phyloP scores from a whole-genome alignment of 2,888 invertebrate genomes.

The Lydus trimaculatus region DNA sequence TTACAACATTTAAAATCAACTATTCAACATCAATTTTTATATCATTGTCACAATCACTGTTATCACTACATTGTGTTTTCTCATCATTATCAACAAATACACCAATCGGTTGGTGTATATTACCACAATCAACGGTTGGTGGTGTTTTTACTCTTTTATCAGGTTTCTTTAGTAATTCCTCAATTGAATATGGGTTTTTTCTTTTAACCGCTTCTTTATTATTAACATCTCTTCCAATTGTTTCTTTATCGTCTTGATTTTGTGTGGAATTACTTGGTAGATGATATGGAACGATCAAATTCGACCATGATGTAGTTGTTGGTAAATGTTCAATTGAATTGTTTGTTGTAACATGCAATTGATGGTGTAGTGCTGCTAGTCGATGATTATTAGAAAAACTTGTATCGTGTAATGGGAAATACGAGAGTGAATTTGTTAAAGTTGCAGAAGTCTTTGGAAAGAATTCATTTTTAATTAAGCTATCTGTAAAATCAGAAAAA shows the following conservation, averaged over 20 bases:
- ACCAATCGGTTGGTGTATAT: constrained; percentile 50
- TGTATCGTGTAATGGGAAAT: constrained; percentile 50
- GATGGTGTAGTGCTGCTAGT: constrained; percentile 64
- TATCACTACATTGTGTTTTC: constrained; percentile 37
- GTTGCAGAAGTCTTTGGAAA: constrained; percentile 48
- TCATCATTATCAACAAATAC: constrained; percentile 40
- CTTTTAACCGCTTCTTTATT: constrained; percentile 62
- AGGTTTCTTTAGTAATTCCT: constrained; percentile 83
- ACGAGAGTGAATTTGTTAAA: constrained; percentile 42
- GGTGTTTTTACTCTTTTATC: constrained; percentile 65
- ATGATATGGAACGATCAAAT: constrained; percentile 67
- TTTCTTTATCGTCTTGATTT: constrained; percentile 39
- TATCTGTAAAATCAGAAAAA: constrained; percentile 39
- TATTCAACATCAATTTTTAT: constrained; percentile 50
- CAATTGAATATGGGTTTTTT: constrained; percentile 87
- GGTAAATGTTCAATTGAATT: constrained; percentile 54
- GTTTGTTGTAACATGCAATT: constrained; percentile 59
- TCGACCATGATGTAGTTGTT: constrained; percentile 62
- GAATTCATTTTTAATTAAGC: constrained; percentile 49
- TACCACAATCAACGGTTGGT: constrained; percentile 32
- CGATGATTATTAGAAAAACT: constrained; percentile 59
- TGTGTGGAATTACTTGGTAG: constrained; percentile 43
- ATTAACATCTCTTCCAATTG: constrained; percentile 36
- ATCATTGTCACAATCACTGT: constrained; percentile 45
- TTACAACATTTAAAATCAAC: background rate